Evolutionary conservation across 1,140 invertebrate species (phyloP).

Genomic region (Homalodisca vitripennis): DNA sequence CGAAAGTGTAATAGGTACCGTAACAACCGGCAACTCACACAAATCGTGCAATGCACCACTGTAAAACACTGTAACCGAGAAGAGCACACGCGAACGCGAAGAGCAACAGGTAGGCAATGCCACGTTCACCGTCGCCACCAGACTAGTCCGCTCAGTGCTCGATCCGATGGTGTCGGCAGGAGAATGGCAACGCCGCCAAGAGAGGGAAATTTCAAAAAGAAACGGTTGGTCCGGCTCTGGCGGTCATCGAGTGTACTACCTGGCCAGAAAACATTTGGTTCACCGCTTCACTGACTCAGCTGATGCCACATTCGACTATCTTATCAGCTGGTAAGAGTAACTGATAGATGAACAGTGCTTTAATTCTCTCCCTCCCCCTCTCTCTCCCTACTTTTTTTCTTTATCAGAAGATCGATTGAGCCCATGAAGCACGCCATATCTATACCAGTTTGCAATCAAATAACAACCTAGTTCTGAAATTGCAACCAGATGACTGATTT

Average conservation of each 20-base stretch:
- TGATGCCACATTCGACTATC: neutral
- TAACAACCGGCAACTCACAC: too few relatives aligned
- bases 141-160: neutral
- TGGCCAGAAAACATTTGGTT: slow-evolving; percentile 20
- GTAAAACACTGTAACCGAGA: neutral
- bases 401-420: too few relatives aligned
- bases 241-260: slow-evolving; percentile 21
- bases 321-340: too few relatives aligned
- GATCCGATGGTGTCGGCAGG: neutral
- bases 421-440: too few relatives aligned
- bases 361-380: too few relatives aligned
- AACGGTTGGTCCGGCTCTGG: slow-evolving; percentile 18
- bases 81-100: neutral
- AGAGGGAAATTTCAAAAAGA: slow-evolving; percentile 29
- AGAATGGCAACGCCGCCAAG: slow-evolving; percentile 7
- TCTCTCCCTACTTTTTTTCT: too few relatives aligned
- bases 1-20: too few relatives aligned
- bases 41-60: neutral
- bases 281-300: neutral
- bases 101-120: neutral
- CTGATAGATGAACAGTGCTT: too few relatives aligned
- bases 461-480: too few relatives aligned
- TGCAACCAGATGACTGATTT: too few relatives aligned
- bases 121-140: slow-evolving; percentile 5
- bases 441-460: too few relatives aligned